Evolutionary conservation across 2,888 invertebrate species (phyloP).

Genomic region (Acronicta aceris): DNA sequence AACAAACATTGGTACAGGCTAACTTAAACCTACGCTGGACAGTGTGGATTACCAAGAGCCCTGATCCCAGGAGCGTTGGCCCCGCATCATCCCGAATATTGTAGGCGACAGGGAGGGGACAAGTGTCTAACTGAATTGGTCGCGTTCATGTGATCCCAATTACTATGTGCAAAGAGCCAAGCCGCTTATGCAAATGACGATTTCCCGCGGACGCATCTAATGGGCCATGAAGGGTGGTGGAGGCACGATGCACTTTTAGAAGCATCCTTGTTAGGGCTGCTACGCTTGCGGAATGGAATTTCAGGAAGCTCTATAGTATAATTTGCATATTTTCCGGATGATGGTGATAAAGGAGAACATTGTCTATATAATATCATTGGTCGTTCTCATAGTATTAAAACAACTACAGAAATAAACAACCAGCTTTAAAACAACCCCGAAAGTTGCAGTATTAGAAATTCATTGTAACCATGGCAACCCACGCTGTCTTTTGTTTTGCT

Average conservation of each 20-base stretch:
- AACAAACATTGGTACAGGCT: constrained; percentile 82
- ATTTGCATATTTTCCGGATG: constrained; percentile 6
- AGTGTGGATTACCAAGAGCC: constrained; percentile 69
- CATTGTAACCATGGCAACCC: not conserved
- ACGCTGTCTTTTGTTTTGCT: not conserved
- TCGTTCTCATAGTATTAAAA: too few species aligned
- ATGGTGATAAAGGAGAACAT: too few species aligned
- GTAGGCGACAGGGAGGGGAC: constrained; percentile 52
- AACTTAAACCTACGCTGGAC: constrained; percentile 79
- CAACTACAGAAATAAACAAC: not conserved
- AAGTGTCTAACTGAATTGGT: constrained; percentile 72
- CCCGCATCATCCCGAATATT: constrained; percentile 49
- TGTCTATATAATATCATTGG: too few species aligned
- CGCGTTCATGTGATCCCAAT: constrained; percentile 84
- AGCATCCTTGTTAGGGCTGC: constrained; percentile 53
- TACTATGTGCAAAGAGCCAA: constrained; percentile 86
- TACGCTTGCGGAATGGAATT: constrained; percentile 16
- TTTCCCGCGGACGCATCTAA: constrained; percentile 87
- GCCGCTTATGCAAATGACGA: constrained; percentile 89
- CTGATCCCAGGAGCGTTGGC: constrained; percentile 42
- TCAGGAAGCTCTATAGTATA: not conserved
- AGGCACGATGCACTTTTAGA: constrained; percentile 81
- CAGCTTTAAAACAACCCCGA: not conserved
- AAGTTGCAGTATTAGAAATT: not conserved
- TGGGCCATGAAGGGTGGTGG: constrained; percentile 77